Conservation (phyloP, 2,888 invertebrate species). For the Eristalinus sepulchralis region DNA sequence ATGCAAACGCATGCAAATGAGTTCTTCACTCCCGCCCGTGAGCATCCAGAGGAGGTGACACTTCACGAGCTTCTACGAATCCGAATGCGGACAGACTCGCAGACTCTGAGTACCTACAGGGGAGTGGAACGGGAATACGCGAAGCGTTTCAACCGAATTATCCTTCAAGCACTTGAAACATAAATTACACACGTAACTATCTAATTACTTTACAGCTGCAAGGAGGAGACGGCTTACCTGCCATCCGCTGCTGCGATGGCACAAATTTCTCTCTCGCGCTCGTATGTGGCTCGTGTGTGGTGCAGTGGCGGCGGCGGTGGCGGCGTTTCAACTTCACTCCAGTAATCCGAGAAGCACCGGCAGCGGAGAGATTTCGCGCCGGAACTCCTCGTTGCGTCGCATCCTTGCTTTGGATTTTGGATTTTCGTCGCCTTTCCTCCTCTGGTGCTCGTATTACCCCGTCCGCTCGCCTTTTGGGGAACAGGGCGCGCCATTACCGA, state of each 20-base stretch:
- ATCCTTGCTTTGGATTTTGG: slow-evolving; percentile 24
- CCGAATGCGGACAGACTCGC: not conserved
- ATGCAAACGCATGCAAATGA: slow-evolving; percentile 70
- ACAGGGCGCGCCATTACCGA: not conserved
- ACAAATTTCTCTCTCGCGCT: slow-evolving; percentile 17
- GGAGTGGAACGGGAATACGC: slow-evolving; percentile 8
- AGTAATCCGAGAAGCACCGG: slow-evolving; percentile 52
- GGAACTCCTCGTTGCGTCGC: slow-evolving; percentile 22
- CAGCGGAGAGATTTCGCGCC: slow-evolving; percentile 15
- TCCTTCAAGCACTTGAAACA: slow-evolving; percentile 69
- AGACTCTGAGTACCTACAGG: slow-evolving; percentile 19
- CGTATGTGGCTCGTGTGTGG: not conserved
- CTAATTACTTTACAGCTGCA: slow-evolving; percentile 66
- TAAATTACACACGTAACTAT: slow-evolving; percentile 71
- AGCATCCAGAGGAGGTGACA: not conserved
- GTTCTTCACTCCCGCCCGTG: slow-evolving; percentile 14
- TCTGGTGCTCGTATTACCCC: not conserved
- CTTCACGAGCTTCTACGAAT: not conserved
- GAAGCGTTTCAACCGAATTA: slow-evolving; percentile 67
- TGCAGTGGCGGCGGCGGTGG: not conserved
- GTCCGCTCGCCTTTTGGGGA: not conserved
- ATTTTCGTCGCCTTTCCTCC: not conserved
- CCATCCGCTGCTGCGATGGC: slow-evolving; percentile 1
- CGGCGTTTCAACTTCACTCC: not conserved
- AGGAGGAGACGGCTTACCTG: slow-evolving; percentile 12